Evolutionary conservation across 2,888 invertebrate genomes (phyloP), one percentile per base, ranked within the genome.

Genomic region (Pammene aurita): DNA sequence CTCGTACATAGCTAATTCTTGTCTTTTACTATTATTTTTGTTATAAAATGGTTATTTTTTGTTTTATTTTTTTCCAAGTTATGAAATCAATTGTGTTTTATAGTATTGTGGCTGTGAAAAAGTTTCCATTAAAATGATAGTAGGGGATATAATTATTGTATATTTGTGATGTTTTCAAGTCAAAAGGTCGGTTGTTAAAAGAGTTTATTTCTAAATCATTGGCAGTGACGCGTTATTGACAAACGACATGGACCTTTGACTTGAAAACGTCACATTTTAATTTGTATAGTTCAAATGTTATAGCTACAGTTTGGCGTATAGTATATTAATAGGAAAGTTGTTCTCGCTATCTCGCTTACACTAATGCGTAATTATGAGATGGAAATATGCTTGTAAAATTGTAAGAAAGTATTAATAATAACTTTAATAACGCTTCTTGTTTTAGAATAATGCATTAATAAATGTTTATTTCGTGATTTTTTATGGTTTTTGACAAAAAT

Each of bases 41-140:
- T 60, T 56, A n/a, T 55, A n/a, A 44, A 14, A 42, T 63, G 58
- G 38, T 57, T 61, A n/a, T n/a, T n/a, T n/a, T 26, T 26, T 26
- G 26, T 26, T 26, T 34, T 2, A 14, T 14, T 38, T 58, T 48
- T 55, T 35, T 60, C 35, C 26, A 10, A 48, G 11, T 69, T 68
- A 54, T 68, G 52, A 71, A 63, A 66, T 57, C 42, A 44, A 48
- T 48, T 50, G 42, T 67, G n/a, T 71, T 58, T 55, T 72, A 72
- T 65, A 71, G 68, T 72, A 73, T 74, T 66, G 71, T 74, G 76
- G 76, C 76, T 75, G 76, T 75, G 76, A 76, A 75, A 70, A 72
- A 54, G 71, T 74, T 74, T 72, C 74, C 71, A 70, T 74, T 68
- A 65, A 67, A 34, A 63, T 70, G 61, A 61, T 66, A 63, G 55